Base-by-base conservation (phyloP, 2,113 vertebrate genomes). In the Neoarius graeffei region DNA sequence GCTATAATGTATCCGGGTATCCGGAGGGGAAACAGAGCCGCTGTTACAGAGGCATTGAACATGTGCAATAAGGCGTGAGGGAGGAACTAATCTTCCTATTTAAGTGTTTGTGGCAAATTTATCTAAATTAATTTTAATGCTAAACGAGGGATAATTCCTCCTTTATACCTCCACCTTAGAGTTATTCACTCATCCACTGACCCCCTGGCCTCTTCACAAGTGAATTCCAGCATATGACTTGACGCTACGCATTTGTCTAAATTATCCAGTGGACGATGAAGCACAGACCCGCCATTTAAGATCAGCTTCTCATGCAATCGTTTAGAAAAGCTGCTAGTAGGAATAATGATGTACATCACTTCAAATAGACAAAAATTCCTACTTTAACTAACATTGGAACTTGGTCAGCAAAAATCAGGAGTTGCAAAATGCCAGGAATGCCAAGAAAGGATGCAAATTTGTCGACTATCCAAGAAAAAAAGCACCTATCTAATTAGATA, bases 101-200 rank as follows among this genome's bases (percentile, higher is more conserved):
- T 97, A 97, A 96, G 96, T 97, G 96, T 98, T 97, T 97, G 96
- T 96, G 96, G 96, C 95, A 96, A 97, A 97, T 97, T 97, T 97
- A 97, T 96, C 95, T 97, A 97, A 98, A 97, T 97, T 94, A 97
- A 97, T 98, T 98, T 98, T 97, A 97, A 98, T 97, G 97, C 96
- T 96, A 97, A 98, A 97, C 95, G 95, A 96, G 94, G 95, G 96
- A 95, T 97, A 96, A 97, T 97, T 96, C 95, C 93, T 95, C 96
- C 96, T 96, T 95, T 96, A 95, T 88, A 87, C 93, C 94, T 95
- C 94, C 80, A 96, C 96, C 96, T 96, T 14, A 73, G 17, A 27
- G 66, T 30, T 60, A 59, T 81, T 27, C 27, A 95, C 95, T 95
- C 95, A 95, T 96, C 95, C 96, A 95, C 57, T n/a, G 95, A 94